Conservation (phyloP, 1,140 invertebrate genomes). For the Pentalonia nigronervosa region DNA sequence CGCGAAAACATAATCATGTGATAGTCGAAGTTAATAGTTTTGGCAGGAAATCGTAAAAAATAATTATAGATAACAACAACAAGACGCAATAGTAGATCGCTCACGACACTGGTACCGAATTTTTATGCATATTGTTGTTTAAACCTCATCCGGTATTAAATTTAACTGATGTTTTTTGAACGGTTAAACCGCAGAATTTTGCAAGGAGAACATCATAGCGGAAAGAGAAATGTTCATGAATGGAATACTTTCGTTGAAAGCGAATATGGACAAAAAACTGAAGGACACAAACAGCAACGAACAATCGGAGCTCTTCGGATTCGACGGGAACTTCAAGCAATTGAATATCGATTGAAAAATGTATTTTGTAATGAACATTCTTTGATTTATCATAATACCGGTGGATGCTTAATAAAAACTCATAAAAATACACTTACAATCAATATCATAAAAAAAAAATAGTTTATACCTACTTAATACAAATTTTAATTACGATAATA, state of each 20-base stretch:
- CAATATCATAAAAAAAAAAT: neutral
- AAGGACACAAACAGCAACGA: neutral
- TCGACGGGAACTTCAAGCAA: conserved; percentile 36
- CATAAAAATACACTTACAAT: neutral
- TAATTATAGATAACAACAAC: neutral
- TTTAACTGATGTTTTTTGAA: neutral
- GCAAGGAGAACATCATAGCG: neutral
- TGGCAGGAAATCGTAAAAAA: neutral
- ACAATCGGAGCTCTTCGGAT: conserved; percentile 27
- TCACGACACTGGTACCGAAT: neutral
- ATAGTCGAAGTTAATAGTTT: neutral
- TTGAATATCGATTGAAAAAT: conserved; percentile 48
- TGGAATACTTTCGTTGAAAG: conserved; percentile 39
- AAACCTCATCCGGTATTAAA: neutral
- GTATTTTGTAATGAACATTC: neutral
- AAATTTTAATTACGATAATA: too few species aligned
- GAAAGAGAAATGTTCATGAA: conserved; percentile 41
- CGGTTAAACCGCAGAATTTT: neutral
- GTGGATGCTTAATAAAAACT: neutral
- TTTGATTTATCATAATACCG: neutral
- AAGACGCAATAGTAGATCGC: neutral
- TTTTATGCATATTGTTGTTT: neutral
- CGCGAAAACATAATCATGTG: neutral
- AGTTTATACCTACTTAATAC: too few species aligned
- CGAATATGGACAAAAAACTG: conserved; percentile 34